A percentile compares a stretch with the other conserved stretches of the same genome.
Evolutionary conservation across 2,113 vertebrate species (phyloP).

Genomic region (Ictidomys tridecemlineatus): DNA sequence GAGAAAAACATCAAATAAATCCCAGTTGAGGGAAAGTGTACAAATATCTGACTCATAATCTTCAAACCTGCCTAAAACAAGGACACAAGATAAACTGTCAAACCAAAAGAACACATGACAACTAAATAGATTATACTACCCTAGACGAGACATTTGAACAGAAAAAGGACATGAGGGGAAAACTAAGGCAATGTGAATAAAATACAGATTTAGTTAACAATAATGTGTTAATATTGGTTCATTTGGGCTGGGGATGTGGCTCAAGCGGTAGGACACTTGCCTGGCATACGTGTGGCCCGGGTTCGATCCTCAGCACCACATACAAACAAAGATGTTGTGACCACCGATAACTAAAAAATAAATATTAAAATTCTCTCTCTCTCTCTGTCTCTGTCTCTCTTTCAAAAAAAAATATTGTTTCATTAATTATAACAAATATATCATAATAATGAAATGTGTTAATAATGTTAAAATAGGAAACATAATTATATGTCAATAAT

Average conservation of each 20-base stretch:
- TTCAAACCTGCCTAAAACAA: background rate
- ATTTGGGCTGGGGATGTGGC: too few relatives aligned
- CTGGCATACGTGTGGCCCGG: too few relatives aligned
- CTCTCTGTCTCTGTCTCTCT: too few relatives aligned
- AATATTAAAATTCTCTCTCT: too few relatives aligned
- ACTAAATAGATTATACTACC: background rate
- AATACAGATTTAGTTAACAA: background rate
- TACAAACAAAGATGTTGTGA: too few relatives aligned
- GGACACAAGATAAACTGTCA: background rate
- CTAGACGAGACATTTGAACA: background rate
- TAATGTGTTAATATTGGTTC: background rate
- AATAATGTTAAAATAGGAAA: background rate
- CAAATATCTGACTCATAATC: background rate
- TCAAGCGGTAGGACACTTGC: too few relatives aligned
- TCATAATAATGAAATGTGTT: background rate
- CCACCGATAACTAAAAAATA: too few relatives aligned
- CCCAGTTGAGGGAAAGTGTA: background rate
- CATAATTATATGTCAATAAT: too few relatives aligned
- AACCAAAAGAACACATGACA: background rate
- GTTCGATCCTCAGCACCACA: too few relatives aligned
- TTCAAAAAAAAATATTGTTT: background rate
- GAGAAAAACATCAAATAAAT: constrained; percentile 17
- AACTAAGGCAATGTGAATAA: background rate
- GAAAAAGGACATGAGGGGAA: background rate
- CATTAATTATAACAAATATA: background rate